These are phyloP conservation scores for Drosophila parthenogenetica DNA, from an alignment of 2,888 invertebrate species.

Conservation along the genomic window DNA sequence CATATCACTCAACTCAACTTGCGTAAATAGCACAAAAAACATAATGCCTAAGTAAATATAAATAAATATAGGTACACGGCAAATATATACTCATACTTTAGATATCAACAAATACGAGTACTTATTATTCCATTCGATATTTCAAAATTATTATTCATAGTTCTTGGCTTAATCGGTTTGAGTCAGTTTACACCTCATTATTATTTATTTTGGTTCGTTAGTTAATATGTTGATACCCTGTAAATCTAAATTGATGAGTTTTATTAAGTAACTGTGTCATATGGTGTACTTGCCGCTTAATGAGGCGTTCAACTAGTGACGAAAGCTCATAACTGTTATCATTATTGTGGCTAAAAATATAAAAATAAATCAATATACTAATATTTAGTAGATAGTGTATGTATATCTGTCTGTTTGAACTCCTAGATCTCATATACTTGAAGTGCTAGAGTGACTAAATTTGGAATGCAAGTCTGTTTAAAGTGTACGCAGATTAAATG, in stretches of 20 bases:
- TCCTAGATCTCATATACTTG: no score
- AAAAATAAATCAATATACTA: no score
- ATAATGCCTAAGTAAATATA: constrained; percentile 48
- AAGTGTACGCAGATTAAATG: no score
- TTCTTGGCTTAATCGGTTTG: constrained; percentile 9
- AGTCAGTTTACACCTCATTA: not conserved
- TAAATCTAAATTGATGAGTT: not conserved
- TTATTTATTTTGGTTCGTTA: not conserved
- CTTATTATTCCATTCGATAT: constrained; percentile 1
- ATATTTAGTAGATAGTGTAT: no score
- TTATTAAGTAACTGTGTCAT: not conserved
- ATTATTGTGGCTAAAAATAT: no score
- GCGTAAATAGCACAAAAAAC: constrained; percentile 30
- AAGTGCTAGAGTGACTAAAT: no score
- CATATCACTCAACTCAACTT: constrained; percentile 51
- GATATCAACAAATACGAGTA: constrained; percentile 3
- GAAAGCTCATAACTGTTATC: no score
- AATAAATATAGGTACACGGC: constrained; percentile 6
- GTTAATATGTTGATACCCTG: not conserved
- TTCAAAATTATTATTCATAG: constrained; percentile 7
- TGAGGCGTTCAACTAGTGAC: no score
- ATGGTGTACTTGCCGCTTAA: no score
- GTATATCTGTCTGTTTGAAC: no score
- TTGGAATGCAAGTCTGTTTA: no score
- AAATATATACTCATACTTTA: not conserved